A percentile compares a stretch with the other conserved stretches of the same genome.
Evolutionary conservation across 2,113 vertebrate species (phyloP).

Genomic region (Bubo bubo): DNA sequence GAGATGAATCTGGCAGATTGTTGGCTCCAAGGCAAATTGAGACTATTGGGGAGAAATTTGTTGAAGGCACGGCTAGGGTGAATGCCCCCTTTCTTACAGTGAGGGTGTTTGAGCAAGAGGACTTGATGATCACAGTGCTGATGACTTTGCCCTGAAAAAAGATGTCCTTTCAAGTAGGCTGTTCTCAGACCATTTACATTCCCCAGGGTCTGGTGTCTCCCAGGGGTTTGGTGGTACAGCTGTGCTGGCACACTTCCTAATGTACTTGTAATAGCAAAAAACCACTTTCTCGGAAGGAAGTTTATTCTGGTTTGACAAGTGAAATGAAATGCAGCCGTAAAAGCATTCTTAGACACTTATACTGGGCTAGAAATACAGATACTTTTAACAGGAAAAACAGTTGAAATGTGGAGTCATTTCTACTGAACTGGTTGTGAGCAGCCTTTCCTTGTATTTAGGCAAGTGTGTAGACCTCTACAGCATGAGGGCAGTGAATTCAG

Average conservation of each 20-base stretch:
- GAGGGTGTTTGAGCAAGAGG: background rate
- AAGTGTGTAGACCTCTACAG: background rate
- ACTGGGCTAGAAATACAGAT: background rate
- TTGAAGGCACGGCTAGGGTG: background rate
- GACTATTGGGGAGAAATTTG: background rate
- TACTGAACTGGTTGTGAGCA: background rate
- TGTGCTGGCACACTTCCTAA: constrained; percentile 31
- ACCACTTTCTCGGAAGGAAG: constrained; percentile 3
- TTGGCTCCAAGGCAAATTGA: constrained; percentile 28
- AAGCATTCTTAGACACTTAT: background rate
- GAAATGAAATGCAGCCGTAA: constrained; percentile 9
- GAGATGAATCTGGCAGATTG: constrained; percentile 37
- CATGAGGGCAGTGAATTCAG: background rate
- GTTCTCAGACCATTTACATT: constrained; percentile 30
- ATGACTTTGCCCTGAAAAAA: constrained; percentile 25
- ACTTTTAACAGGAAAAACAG: background rate
- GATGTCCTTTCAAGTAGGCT: background rate
- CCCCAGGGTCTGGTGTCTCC: constrained; percentile 1
- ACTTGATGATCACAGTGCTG: background rate
- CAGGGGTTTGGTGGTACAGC: constrained; percentile 40
- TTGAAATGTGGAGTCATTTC: background rate
- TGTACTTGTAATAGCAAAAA: constrained; percentile 16
- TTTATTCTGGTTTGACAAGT: constrained; percentile 39
- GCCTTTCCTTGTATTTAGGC: background rate
- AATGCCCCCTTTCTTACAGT: background rate